Percentiles rank a stretch among this genome's conserved stretches.
Conservation (phyloP, 2,113 vertebrate genomes). For the Rhynchopsitta pachyrhyncha region DNA sequence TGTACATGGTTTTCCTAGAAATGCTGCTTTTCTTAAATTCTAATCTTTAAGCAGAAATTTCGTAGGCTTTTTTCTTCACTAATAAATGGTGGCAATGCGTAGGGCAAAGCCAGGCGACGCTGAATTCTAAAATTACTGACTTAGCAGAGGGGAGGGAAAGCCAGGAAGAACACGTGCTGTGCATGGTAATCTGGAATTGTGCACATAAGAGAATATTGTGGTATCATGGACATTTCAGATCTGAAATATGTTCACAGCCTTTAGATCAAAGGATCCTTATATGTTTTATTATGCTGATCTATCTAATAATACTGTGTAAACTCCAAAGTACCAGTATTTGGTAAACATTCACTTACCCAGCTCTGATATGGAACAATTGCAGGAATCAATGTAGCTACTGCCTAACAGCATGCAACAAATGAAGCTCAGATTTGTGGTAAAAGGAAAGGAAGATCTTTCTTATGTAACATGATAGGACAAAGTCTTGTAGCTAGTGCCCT, state of each 20-base stretch:
- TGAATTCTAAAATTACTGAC: not conserved
- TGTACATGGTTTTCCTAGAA: not conserved
- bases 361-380: conserved; percentile 24
- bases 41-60: not conserved
- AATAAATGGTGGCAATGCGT: not conserved
- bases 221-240: not conserved
- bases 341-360: conserved; percentile 30
- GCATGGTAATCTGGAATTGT: not conserved
- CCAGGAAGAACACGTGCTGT: not conserved
- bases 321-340: conserved; percentile 53
- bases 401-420: not conserved
- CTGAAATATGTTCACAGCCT: not conserved
- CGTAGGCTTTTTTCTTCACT: not conserved
- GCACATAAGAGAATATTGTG: not conserved
- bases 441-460: not conserved
- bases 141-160: not conserved
- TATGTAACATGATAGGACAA: not conserved
- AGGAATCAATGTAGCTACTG: conserved; percentile 1
- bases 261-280: conserved; percentile 4
- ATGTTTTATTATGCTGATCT: conserved; percentile 29
- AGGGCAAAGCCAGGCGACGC: not conserved
- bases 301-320: conserved; percentile 31
- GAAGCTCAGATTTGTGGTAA: not conserved
- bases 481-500: not conserved
- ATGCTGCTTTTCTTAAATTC: not conserved